Conservation (phyloP, 2,888 invertebrate genomes). For the Drosophila barbarae region DNA sequence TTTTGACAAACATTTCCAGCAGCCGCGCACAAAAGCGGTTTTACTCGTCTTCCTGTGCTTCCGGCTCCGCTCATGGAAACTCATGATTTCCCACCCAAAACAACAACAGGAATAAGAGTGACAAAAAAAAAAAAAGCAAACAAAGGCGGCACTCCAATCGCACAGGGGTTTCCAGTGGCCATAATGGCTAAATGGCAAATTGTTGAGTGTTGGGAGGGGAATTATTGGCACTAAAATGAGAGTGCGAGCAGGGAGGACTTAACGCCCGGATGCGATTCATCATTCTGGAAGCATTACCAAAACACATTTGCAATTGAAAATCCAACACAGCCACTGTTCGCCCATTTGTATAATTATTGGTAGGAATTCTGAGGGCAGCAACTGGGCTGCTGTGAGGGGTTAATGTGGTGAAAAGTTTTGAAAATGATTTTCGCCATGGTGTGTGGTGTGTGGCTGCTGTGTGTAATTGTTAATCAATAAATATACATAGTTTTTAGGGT, state of each 20-base stretch:
- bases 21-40: constrained; percentile 30
- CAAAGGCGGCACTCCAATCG: constrained; percentile 10
- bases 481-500: not conserved
- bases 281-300: constrained; percentile 21
- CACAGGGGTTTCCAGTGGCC: not conserved
- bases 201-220: constrained; percentile 13
- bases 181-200: constrained; percentile 31
- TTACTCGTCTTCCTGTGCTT: constrained; percentile 21
- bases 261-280: constrained; percentile 25
- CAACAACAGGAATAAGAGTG: not conserved
- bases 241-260: not conserved
- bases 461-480: constrained; percentile 4
- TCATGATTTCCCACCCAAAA: constrained; percentile 22
- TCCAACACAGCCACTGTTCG: not conserved
- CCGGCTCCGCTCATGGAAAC: constrained; percentile 23
- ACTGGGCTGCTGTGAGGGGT: too few species aligned
- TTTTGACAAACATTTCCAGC: constrained; percentile 16
- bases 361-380: not conserved
- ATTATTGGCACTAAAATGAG: not conserved
- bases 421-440: constrained; percentile 4
- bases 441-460: constrained; percentile 2
- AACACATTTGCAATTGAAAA: constrained; percentile 14
- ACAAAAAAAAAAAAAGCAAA: constrained; percentile 5
- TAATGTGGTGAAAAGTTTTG: constrained; percentile 1
- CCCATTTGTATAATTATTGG: constrained; percentile 28